phyloP scores from a whole-genome alignment of 2,113 vertebrate genomes.

The Antechinus flavipes region DNA sequence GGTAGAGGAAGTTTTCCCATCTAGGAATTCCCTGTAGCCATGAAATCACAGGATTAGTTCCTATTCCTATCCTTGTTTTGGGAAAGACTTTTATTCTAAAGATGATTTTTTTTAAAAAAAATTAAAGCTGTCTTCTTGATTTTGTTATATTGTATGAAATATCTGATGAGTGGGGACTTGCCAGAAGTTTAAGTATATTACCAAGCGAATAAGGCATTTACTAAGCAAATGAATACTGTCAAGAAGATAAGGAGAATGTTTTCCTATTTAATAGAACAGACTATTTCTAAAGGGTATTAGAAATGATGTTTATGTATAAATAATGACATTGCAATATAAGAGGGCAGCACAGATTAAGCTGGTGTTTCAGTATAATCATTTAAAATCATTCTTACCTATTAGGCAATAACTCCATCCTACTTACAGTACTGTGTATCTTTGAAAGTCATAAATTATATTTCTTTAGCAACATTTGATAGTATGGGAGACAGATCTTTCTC shows the following conservation, averaged over 20 bases:
- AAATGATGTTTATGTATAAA: background rate
- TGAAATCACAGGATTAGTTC: background rate
- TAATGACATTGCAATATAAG: background rate
- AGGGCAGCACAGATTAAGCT: slow-evolving; percentile 30
- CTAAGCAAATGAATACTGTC: slow-evolving; percentile 40
- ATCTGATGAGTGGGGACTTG: background rate
- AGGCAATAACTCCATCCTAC: background rate
- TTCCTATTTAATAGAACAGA: background rate
- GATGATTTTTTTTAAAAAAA: background rate
- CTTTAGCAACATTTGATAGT: slow-evolving; percentile 11
- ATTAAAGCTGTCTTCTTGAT: background rate
- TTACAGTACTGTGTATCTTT: background rate
- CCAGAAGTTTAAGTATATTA: slow-evolving; percentile 15
- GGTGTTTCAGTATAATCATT: background rate
- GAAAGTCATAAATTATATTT: background rate
- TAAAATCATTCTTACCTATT: slow-evolving; percentile 21
- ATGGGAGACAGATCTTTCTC: background rate
- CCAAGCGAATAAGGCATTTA: background rate
- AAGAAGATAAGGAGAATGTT: background rate
- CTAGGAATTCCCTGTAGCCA: background rate
- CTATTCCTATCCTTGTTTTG: background rate
- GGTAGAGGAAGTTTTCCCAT: background rate
- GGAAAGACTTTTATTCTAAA: background rate
- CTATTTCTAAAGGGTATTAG: slow-evolving; percentile 28
- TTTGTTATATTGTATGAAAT: background rate